Evolutionary conservation across 1,140 invertebrate species (phyloP).

Genomic region (Oreohelix idahoensis): DNA sequence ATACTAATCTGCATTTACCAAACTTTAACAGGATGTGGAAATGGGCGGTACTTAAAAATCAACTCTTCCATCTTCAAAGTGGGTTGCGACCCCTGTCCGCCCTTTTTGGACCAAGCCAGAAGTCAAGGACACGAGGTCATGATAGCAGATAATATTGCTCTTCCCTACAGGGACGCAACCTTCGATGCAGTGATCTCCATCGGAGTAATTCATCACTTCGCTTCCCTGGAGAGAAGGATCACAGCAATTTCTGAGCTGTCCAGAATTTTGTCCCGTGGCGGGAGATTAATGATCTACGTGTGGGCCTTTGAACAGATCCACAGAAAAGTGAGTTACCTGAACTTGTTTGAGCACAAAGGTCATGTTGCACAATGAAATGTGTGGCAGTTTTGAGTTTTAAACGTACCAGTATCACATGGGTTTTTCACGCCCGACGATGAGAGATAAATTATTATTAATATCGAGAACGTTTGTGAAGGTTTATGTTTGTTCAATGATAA

Average conservation of each 20-base stretch:
- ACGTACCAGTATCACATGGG: no score
- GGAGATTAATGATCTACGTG: slow-evolving; percentile 92
- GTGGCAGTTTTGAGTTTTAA: no score
- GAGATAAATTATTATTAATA: no score
- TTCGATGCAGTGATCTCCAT: slow-evolving; percentile 96
- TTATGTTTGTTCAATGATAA: no score
- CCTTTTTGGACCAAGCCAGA: slow-evolving; percentile 84
- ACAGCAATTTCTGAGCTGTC: slow-evolving; percentile 89
- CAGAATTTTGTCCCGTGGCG: slow-evolving; percentile 89
- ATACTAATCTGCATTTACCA: no score
- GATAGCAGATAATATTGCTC: slow-evolving; percentile 86
- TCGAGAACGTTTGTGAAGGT: no score
- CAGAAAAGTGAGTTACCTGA: slow-evolving; percentile 77
- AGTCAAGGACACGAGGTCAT: slow-evolving; percentile 86
- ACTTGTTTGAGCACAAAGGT: no score
- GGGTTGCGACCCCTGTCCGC: slow-evolving; percentile 88
- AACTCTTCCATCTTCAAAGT: slow-evolving; percentile 89
- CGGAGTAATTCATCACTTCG: slow-evolving; percentile 96
- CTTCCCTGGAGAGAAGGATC: slow-evolving; percentile 88
- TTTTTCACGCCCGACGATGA: no score
- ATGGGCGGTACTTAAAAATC: slow-evolving; percentile 91
- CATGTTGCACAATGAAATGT: no score
- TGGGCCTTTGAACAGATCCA: slow-evolving; percentile 97
- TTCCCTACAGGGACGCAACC: slow-evolving; percentile 92
- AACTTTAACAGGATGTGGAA: slow-evolving; percentile 87